Conservation (phyloP, 1,140 invertebrate genomes). For the Diploscapter pachys region DNA sequence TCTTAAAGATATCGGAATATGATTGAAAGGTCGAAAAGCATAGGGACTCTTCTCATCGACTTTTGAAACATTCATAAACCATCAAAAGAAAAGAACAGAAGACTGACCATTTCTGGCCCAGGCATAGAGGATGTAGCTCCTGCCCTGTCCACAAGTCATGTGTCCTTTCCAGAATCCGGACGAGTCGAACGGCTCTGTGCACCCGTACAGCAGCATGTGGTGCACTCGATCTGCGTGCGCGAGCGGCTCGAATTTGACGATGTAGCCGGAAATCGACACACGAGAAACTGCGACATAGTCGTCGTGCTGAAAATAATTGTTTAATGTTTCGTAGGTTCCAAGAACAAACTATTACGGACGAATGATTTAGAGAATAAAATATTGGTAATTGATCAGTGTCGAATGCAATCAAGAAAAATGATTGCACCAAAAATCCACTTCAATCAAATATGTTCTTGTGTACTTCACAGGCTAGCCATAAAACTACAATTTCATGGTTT, state of each 20-base stretch:
- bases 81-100: too few species aligned
- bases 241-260: neutral
- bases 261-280: neutral
- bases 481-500: neutral
- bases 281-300: neutral
- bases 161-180: conserved; percentile 1
- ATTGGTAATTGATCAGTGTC: neutral
- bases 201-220: neutral
- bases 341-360: neutral
- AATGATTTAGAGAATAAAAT: neutral
- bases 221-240: neutral
- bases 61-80: too few species aligned
- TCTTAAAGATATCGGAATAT: too few species aligned
- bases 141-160: neutral
- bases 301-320: neutral
- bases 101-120: neutral
- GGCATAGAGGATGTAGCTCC: neutral
- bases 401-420: neutral
- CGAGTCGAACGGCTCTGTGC: neutral
- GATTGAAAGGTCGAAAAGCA: too few species aligned
- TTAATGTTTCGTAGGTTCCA: neutral
- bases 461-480: neutral
- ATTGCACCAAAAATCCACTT: neutral
- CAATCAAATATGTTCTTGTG: neutral
- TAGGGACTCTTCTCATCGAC: too few species aligned